Evolutionary conservation across 2,888 invertebrate species (phyloP), one percentile per base, ranked within the genome.

Genomic region (Lamellibrachia columna): DNA sequence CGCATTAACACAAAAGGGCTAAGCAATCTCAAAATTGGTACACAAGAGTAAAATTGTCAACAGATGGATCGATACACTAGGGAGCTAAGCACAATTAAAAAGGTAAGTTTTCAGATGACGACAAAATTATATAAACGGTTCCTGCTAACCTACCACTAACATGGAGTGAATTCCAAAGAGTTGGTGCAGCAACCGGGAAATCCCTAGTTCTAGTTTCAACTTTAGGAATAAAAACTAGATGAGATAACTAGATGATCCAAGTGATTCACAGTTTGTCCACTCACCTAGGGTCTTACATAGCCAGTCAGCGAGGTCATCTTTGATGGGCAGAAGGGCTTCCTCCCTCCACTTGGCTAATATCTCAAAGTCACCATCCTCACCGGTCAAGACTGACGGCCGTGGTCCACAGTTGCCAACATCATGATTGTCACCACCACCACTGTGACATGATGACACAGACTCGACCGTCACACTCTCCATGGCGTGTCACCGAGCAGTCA

Each of bases 281-380:
- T 97, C 96, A 98, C 98, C 98, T 94, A 98, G 97, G 93, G 98
- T 98, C 96, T 98, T 98, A 96, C 98, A 98, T 94, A 98, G 98
- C 98, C 98, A 98, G 95, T 98, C 98, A 8, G 98, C 98, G 93
- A 98, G 97, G 96, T 98, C 98, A 96, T 98, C 98, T 96, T 98
- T 98, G 94, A 98, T 97, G 0, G 98, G 98, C 95, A 98, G 97
- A 95, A 98, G 97, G 96, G 98, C 98, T 92, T 98, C 97, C 96
- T 98, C 98, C 97, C 98, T 98, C 93, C 98, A 97, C 95, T 97
- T 97, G 95, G 98, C 97, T 94, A 98, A 97, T 96, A 98, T 97
- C 96, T 98, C 98, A 95, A 60, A 40, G 58, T 93, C 93, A 7
- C 90, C 58, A 15, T 58, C 92, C n/a, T 92, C 92, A 11, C 75